Conservation (phyloP, 30 jellyfish, hydroid and myxozoan species). For the Aurelia aurita complex sp. Pacific region DNA sequence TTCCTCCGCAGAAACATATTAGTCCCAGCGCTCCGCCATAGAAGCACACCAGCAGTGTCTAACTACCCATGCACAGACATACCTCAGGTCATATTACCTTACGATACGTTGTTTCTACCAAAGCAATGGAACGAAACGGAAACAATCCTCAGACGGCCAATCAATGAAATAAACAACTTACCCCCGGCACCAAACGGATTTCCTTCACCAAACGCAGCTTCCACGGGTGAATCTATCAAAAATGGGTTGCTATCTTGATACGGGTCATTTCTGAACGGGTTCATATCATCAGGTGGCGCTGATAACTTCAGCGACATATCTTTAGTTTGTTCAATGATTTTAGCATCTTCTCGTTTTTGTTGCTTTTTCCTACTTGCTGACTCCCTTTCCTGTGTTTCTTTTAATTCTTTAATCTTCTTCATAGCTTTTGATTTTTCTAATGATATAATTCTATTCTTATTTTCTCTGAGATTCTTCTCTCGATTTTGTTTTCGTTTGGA, state of each 20-base stretch:
- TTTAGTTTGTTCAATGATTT: slow-evolving; percentile 9
- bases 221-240: slow-evolving; percentile 50
- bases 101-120: too few relatives aligned
- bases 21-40: too few relatives aligned
- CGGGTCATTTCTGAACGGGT: slow-evolving; percentile 52
- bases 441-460: slow-evolving; percentile 66
- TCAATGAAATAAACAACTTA: neutral
- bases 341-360: slow-evolving; percentile 2
- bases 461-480: slow-evolving; percentile 57
- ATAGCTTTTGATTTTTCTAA: slow-evolving; percentile 91
- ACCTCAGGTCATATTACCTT: too few relatives aligned
- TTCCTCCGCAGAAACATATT: too few relatives aligned
- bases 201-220: slow-evolving; percentile 36
- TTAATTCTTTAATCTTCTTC: slow-evolving; percentile 76
- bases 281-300: slow-evolving; percentile 24
- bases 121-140: too few relatives aligned
- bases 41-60: too few relatives aligned
- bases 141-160: too few relatives aligned
- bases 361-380: slow-evolving; percentile 8
- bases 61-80: too few relatives aligned
- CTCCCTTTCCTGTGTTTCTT: slow-evolving; percentile 50
- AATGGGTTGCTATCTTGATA: slow-evolving; percentile 74
- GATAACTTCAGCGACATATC: slow-evolving; percentile 13
- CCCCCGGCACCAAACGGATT: slow-evolving; percentile 70
- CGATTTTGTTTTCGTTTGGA: slow-evolving; percentile 53